These are phyloP conservation scores for Hydrochoerus hydrochaeris DNA, from an alignment of 2,113 vertebrate genomes.

Conservation along the genomic window DNA sequence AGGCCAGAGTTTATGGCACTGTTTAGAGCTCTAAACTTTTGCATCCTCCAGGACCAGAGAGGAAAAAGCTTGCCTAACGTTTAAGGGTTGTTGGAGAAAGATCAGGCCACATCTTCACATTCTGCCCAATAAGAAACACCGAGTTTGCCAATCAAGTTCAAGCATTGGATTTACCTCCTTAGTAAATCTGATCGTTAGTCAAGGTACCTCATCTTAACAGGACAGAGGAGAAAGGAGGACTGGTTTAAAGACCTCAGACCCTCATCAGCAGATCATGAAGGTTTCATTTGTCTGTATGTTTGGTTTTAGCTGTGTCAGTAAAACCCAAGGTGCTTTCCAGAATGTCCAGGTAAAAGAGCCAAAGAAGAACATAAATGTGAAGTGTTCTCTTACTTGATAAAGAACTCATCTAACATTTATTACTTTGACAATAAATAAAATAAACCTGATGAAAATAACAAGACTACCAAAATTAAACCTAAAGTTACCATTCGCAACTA, in stretches of 20 bases:
- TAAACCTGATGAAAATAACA: background rate
- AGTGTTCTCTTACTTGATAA: background rate
- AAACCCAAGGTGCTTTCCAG: background rate
- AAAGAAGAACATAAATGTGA: background rate
- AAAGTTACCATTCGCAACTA: background rate
- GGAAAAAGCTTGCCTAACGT: background rate
- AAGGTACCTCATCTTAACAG: background rate
- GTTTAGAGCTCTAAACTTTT: background rate
- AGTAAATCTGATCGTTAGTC: background rate
- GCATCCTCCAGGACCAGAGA: background rate
- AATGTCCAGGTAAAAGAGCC: background rate
- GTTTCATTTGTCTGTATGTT: background rate
- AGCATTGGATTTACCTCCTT: background rate
- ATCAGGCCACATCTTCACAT: accelerated
- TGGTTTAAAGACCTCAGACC: background rate
- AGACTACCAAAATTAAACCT: background rate
- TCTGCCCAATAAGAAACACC: background rate
- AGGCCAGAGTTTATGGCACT: background rate
- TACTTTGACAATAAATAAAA: background rate
- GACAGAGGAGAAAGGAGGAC: background rate
- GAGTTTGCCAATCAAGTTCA: background rate
- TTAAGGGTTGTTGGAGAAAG: background rate
- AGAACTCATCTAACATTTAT: background rate
- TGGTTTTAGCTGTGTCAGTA: background rate
- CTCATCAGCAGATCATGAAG: background rate